Evolutionary conservation across 2,797 vertebrate genomes (phyloP).

Genomic region (Ptychobarbus kaznakovi): DNA sequence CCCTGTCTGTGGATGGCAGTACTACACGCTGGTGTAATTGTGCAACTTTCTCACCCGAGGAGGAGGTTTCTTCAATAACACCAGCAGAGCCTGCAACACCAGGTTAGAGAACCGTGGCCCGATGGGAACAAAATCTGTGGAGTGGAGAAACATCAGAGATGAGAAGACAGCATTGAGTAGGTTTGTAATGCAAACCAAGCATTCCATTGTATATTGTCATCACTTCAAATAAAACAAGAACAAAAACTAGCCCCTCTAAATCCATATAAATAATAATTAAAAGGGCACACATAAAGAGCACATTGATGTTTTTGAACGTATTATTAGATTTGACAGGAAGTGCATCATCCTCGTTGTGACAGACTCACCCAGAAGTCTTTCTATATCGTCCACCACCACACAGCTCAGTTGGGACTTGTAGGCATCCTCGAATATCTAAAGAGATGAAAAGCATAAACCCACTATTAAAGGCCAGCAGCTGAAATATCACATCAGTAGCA

Average conservation of each 20-base stretch:
- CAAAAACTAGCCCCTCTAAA: background rate
- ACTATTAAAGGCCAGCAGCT: background rate
- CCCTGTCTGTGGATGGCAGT: conserved; percentile 68
- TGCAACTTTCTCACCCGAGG: conserved; percentile 83
- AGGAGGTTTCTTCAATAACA: conserved; percentile 93
- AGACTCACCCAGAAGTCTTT: conserved; percentile 88
- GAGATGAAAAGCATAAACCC: conserved; percentile 11
- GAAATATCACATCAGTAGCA: background rate
- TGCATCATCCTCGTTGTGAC: background rate
- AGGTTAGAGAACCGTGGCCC: conserved; percentile 96
- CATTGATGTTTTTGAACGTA: background rate
- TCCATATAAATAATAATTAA: conserved; percentile 7
- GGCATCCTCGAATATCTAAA: conserved; percentile 94
- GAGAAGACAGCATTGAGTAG: background rate
- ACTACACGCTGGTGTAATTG: background rate
- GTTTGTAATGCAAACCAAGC: background rate
- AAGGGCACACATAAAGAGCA: background rate
- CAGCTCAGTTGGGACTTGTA: conserved; percentile 98
- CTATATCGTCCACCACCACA: conserved; percentile 94
- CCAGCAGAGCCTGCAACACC: conserved; percentile 92
- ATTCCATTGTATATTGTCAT: background rate
- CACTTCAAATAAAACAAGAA: background rate
- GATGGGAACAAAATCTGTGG: conserved; percentile 92
- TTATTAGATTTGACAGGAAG: background rate
- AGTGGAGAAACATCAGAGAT: background rate